Conservation (phyloP, 2,888 invertebrate species). For the Sminthurinus aureus region DNA sequence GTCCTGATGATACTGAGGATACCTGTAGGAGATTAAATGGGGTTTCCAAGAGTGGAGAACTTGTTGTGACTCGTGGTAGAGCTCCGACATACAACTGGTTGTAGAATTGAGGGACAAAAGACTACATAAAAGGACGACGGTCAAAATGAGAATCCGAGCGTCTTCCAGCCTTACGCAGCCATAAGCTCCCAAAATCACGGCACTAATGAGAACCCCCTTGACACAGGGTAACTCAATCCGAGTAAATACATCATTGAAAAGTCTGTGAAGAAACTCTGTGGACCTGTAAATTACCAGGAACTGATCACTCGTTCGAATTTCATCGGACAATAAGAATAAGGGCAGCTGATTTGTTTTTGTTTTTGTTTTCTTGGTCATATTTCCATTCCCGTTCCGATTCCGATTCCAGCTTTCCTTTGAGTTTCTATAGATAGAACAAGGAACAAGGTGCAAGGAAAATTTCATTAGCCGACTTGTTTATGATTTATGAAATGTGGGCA, state of each 20-base stretch:
- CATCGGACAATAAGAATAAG: neutral
- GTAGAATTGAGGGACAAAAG: slow-evolving; percentile 12
- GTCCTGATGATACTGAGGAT: too few relatives aligned
- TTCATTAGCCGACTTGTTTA: too few relatives aligned
- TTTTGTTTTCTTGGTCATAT: too few relatives aligned
- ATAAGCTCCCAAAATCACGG: slow-evolving; percentile 3
- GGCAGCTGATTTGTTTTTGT: too few relatives aligned
- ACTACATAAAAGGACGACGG: neutral
- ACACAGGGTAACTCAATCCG: neutral
- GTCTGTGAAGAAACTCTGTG: neutral
- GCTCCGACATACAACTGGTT: neutral
- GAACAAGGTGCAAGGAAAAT: too few relatives aligned
- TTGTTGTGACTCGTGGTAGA: neutral
- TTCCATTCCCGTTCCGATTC: too few relatives aligned
- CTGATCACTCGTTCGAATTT: neutral
- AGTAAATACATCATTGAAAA: slow-evolving; percentile 29
- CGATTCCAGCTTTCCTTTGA: too few relatives aligned
- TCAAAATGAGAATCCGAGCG: neutral
- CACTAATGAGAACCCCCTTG: neutral
- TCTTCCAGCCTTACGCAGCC: slow-evolving; percentile 13
- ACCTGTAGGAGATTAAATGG: too few relatives aligned
- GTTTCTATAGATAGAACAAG: too few relatives aligned
- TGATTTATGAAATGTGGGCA: too few relatives aligned
- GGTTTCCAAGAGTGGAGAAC: neutral
- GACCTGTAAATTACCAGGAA: neutral